phyloP scores from a whole-genome alignment of 2,113 vertebrate genomes.

The Indicator indicator region DNA sequence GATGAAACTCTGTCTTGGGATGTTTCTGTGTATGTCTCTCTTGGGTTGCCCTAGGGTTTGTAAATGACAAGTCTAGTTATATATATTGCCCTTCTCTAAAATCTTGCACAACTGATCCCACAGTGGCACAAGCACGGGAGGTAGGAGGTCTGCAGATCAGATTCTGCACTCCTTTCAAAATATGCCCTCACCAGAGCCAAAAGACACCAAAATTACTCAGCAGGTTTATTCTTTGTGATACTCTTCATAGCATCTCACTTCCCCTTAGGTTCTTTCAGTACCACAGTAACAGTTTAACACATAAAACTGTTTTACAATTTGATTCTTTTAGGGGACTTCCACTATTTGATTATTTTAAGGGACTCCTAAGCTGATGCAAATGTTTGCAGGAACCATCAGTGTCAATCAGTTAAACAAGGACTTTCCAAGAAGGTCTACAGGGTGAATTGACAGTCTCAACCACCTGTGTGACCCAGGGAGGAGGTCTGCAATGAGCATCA shows the following conservation, averaged over 20 bases:
- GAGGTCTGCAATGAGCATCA: not conserved
- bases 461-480: not conserved
- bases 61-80: not conserved
- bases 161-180: not conserved
- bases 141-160: accelerated
- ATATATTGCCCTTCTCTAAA: not conserved
- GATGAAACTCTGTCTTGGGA: not conserved
- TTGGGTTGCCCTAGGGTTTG: not conserved
- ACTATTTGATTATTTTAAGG: not conserved
- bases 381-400: not conserved
- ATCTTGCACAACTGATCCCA: not conserved
- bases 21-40: not conserved
- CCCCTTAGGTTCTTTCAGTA: not conserved
- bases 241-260: not conserved
- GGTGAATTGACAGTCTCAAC: accelerated
- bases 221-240: not conserved
- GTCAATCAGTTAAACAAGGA: not conserved
- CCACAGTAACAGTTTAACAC: not conserved
- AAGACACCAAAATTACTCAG: not conserved
- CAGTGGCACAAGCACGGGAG: not conserved
- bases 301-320: not conserved
- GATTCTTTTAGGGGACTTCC: not conserved
- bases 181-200: not conserved
- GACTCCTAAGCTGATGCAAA: not conserved
- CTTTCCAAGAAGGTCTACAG: not conserved